phyloP scores from a whole-genome alignment of 1,140 invertebrate genomes.

The Microplitis mediator region DNA sequence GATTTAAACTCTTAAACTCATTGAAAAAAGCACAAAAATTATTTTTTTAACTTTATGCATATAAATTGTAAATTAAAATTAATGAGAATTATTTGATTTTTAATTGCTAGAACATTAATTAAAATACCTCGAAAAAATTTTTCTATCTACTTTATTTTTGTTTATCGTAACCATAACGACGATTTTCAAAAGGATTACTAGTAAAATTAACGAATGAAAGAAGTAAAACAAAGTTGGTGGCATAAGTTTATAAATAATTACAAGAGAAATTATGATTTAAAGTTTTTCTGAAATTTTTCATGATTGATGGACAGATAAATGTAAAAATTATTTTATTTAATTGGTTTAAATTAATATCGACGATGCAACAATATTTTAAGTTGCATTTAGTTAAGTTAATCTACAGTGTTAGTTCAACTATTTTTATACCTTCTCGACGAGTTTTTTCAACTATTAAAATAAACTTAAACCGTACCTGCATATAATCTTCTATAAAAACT shows the following conservation, averaged over 20 bases:
- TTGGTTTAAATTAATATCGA: not conserved
- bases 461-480: not conserved
- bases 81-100: too few relatives aligned
- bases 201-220: not conserved
- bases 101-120: too few relatives aligned
- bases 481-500: not conserved
- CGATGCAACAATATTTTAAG: not conserved
- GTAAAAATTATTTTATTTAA: not conserved
- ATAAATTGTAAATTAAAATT: too few relatives aligned
- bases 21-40: not conserved
- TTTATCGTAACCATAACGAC: too few relatives aligned
- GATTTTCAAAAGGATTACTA: not conserved
- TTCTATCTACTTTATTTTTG: too few relatives aligned
- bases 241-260: not conserved
- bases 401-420: not conserved
- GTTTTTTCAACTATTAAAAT: constrained; percentile 3
- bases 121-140: too few relatives aligned
- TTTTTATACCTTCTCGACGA: too few relatives aligned
- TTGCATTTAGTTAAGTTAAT: not conserved
- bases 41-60: too few relatives aligned
- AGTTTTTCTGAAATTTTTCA: too few relatives aligned
- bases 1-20: not conserved
- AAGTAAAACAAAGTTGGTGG: not conserved
- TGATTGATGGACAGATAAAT: too few relatives aligned
- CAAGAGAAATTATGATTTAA: too few relatives aligned